A percentile compares a stretch with the other conserved stretches of the same genome.
Conservation (phyloP, 2,797 vertebrate genomes). For the Crypturellus tataupa region DNA sequence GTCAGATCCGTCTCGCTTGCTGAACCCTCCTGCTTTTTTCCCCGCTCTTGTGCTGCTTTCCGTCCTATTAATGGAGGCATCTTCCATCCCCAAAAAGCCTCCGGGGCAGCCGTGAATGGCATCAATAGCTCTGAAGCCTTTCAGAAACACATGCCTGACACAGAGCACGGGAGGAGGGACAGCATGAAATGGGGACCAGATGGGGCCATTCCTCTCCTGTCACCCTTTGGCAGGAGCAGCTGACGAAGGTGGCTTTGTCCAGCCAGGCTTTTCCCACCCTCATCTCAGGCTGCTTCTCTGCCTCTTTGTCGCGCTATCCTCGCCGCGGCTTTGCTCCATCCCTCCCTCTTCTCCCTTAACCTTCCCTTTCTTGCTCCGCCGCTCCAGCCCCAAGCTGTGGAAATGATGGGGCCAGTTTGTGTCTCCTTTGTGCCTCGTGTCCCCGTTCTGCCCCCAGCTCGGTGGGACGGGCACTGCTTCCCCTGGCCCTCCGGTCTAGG, state of each 20-base stretch:
- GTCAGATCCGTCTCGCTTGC: not conserved
- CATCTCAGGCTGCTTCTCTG: not conserved
- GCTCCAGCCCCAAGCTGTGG: not conserved
- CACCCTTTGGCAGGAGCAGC: not conserved
- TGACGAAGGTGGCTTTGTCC: not conserved
- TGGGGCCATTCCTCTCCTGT: not conserved
- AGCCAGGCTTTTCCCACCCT: not conserved
- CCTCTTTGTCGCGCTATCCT: accelerated
- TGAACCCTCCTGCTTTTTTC: not conserved
- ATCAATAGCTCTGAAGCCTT: not conserved
- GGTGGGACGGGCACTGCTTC: too few relatives aligned
- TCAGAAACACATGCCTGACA: not conserved
- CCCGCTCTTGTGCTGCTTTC: not conserved
- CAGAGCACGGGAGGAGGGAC: not conserved
- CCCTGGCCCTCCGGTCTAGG: not conserved
- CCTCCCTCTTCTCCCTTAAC: not conserved
- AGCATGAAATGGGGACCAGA: not conserved
- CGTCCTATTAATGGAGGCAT: not conserved
- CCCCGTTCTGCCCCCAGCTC: too few relatives aligned
- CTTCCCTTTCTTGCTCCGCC: not conserved
- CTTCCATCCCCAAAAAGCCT: conserved; percentile 7
- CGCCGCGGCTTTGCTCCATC: not conserved
- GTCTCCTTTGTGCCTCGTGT: not conserved
- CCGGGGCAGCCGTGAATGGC: conserved; percentile 14
- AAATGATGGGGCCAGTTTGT: not conserved